A percentile compares a stretch with the other conserved stretches of the same genome.
phyloP scores from a whole-genome alignment of 2,113 vertebrate species.

The Syngnathus typhle region DNA sequence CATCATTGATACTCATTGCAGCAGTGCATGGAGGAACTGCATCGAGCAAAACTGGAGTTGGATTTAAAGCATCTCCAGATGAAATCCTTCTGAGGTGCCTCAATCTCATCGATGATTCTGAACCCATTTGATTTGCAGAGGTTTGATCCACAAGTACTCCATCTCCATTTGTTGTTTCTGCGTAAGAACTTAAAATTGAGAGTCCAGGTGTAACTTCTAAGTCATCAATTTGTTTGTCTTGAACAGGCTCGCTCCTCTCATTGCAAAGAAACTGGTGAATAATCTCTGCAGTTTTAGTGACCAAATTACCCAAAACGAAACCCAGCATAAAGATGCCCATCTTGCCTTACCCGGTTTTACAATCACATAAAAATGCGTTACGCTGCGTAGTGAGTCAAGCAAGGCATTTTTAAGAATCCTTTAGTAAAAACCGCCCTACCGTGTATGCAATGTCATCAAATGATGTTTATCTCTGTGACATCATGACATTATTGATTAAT shows the following conservation, averaged over 20 bases:
- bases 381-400: not conserved
- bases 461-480: conserved; percentile 8
- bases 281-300: not conserved
- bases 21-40: not conserved
- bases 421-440: not conserved
- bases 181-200: not conserved
- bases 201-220: not conserved
- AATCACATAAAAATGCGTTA: not conserved
- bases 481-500: conserved; percentile 1
- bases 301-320: conserved; percentile 2
- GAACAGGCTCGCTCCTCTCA: not conserved
- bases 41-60: not conserved
- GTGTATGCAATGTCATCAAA: conserved; percentile 3
- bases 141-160: not conserved
- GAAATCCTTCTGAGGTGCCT: not conserved
- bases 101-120: not conserved
- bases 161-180: not conserved
- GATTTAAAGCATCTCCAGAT: not conserved
- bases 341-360: not conserved
- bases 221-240: not conserved
- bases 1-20: not conserved
- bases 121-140: not conserved
- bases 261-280: not conserved
- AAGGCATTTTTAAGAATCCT: conserved; percentile 1
- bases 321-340: conserved; percentile 3